Evolutionary conservation across 2,797 vertebrate genomes (phyloP), one percentile per base, ranked within the genome.

Genomic region (Pseudotriccus pelzelni): DNA sequence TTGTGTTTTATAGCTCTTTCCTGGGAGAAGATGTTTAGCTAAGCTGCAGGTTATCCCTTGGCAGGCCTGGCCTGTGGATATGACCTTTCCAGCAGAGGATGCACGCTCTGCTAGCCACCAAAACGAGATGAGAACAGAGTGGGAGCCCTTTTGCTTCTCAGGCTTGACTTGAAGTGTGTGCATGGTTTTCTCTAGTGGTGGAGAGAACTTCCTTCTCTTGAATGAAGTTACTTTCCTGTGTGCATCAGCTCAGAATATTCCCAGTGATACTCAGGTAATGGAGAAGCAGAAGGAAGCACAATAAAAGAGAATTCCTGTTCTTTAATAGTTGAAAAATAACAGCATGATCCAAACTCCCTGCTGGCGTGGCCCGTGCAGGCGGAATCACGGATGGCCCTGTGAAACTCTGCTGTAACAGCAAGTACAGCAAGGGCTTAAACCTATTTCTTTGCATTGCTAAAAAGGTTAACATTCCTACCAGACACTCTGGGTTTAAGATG

Each of bases 311-410:
- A 47, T 23, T 41, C 12, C 28, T 78, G 12, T 37, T 34, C 9
- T 82, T 73, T 24, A 59, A 19, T 41, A 30, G 22, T 58, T 62
- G n/a, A 14, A 28, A 44, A 66, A 34, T 2, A 47, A 3, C 10
- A 49, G 36, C 3, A 2, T 46, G 32, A 2, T 22, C 30, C 68
- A 62, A 39, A 4, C 5, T 53, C n/a, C 9, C 16, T 18, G 24
- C 1, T 7, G 55, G 39, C 27, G 1, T 2, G 8, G 39, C 68
- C 43, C 6, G 1, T 12, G 34, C 36, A 7, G n/a, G 18, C 27
- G 37, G 64, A 21, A 11, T 44, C 8, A 2, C 7, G 16, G 30
- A 6, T 24, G 46, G 47, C 49, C 25, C 13, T 6, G 53, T 52
- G 4, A 79, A 10, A 41, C 23, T 10, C 39, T 73, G 55, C 68